A percentile compares a stretch with the other conserved stretches of the same genome.
Conservation (phyloP, 2,113 vertebrate genomes). For the Apodemus speciosus region DNA sequence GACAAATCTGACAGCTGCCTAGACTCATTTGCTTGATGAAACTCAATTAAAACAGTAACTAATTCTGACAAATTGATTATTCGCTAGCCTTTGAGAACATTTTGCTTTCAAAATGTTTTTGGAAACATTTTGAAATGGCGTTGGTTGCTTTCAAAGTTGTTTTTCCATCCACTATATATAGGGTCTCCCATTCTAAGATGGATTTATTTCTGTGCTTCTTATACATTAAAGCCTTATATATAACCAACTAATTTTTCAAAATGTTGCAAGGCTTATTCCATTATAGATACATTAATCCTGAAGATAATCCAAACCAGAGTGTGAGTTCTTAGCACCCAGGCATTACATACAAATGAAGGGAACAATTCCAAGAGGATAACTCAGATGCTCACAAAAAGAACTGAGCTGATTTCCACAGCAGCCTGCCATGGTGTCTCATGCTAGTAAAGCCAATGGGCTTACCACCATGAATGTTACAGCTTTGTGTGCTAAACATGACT, state of each 20-base stretch:
- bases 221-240: neutral
- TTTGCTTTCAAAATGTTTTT: neutral
- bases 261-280: neutral
- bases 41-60: neutral
- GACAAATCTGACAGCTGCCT: neutral
- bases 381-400: neutral
- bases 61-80: neutral
- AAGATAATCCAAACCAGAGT: neutral
- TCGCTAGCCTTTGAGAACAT: neutral
- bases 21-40: neutral
- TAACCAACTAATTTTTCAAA: neutral
- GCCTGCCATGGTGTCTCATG: neutral
- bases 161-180: neutral
- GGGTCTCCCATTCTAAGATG: neutral
- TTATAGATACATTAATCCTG: neutral
- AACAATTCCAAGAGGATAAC: neutral
- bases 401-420: neutral
- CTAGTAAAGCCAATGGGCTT: neutral
- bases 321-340: neutral
- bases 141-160: neutral
- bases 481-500: neutral
- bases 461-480: neutral
- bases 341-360: neutral
- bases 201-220: constrained; percentile 9
- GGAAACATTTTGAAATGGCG: neutral